These are phyloP conservation scores for Caradrina clavipalpis DNA, from an alignment of 2,888 invertebrate genomes.

Conservation along the genomic window DNA sequence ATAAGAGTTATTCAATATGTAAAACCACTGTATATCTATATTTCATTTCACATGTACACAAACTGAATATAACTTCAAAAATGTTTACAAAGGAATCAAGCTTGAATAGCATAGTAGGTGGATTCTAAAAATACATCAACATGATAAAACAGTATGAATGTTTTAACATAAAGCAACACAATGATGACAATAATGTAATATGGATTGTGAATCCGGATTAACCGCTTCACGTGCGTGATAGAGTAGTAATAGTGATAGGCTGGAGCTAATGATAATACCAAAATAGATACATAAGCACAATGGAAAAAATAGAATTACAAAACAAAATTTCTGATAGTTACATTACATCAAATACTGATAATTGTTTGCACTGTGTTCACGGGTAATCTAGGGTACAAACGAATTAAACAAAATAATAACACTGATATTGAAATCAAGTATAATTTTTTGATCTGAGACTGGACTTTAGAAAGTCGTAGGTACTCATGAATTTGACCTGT, in stretches of 20 bases:
- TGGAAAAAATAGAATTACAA: constrained; percentile 46
- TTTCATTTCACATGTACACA: constrained; percentile 65
- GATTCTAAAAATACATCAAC: constrained; percentile 88
- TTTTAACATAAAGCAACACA: constrained; percentile 85
- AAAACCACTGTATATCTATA: constrained; percentile 64
- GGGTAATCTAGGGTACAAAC: constrained; percentile 12
- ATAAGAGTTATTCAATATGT: constrained; percentile 64
- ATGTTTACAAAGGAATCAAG: constrained; percentile 85
- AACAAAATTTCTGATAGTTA: constrained; percentile 10
- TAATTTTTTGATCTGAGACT: constrained; percentile 58
- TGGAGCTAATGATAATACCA: constrained; percentile 60
- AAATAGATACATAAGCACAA: constrained; percentile 60
- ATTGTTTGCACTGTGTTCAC: background rate
- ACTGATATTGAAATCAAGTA: constrained; percentile 39
- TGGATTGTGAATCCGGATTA: constrained; percentile 83
- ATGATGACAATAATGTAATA: constrained; percentile 82
- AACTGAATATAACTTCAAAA: constrained; percentile 71
- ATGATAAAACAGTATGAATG: constrained; percentile 88
- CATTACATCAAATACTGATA: background rate
- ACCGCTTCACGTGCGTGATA: constrained; percentile 73
- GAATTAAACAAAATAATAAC: constrained; percentile 41
- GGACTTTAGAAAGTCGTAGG: constrained; percentile 71
- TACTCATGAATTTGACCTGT: constrained; percentile 66
- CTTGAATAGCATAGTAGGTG: constrained; percentile 80
- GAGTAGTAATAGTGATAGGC: constrained; percentile 62